Base-by-base conservation (phyloP, 2,113 vertebrate species). In the Cheirogaleus medius region DNA sequence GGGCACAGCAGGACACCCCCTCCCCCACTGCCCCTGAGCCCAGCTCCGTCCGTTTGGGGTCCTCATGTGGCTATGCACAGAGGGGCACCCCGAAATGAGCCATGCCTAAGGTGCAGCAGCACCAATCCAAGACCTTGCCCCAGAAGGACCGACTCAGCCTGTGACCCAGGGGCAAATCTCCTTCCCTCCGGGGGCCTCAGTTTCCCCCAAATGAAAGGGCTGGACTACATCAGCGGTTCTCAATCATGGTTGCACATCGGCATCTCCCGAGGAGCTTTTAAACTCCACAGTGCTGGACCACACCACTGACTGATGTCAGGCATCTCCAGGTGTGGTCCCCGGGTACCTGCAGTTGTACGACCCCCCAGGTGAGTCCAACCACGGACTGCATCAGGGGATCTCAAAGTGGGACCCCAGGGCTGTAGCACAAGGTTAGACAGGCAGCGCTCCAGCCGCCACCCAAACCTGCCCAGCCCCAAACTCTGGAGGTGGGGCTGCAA, bases 61-160 rank as follows among this genome's bases (percentile, higher is more conserved):
- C 52, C 34, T 18, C 0, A 3, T 2, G 0, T 1, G 9, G 21
- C 10, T 14, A 0, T 0, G 8, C 18, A 39, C 58, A 64, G 42
- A 90, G 63, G 7, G 10, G 25, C 17, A 13, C 56, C 49, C 84
- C 58, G 10, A 14, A 3, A 25, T 12, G 27, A 82, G 37, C 8
- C 82, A 32, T 14, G 8, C 1, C 18, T 34, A 3, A 20, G 0
- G 15, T 8, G 8, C 1, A 6, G 34, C 13, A 5, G 25, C 10
- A n/a, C 25, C 49, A 4, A 20, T 39, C 42, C 13, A 56, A 44
- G n/a, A 42, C 52, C 37, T 8, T 17, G 21, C 15, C 56, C 42
- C 32, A 14, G 60, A 71, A 20, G 32, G 49, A 11, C 52, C 18
- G 32, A 23, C 52, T 44, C 5, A 3, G 29, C 47, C 66, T 58